phyloP scores from a whole-genome alignment of 2,113 vertebrate species.

The Cyprinus carpio region DNA sequence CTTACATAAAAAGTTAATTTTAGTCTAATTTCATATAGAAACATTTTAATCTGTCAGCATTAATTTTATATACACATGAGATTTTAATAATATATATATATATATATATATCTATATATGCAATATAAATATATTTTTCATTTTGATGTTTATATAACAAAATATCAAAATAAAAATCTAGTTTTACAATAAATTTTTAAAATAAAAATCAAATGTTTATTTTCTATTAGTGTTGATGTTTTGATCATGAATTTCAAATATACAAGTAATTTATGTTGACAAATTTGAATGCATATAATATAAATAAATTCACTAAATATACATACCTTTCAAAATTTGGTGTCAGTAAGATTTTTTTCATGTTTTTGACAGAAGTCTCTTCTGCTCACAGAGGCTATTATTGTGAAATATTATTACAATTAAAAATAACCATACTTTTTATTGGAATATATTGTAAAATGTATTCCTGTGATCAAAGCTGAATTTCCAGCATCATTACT shows the following conservation, averaged over 20 bases:
- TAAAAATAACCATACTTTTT: background rate
- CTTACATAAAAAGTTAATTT: background rate
- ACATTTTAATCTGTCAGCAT: background rate
- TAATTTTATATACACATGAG: background rate
- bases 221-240: background rate
- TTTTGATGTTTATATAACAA: background rate
- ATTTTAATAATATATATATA: background rate
- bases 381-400: background rate
- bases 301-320: too few relatives aligned
- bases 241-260: background rate
- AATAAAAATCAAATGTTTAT: background rate
- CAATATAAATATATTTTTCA: background rate
- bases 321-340: too few relatives aligned
- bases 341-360: too few relatives aligned
- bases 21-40: background rate
- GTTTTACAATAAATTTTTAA: too few relatives aligned
- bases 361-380: background rate
- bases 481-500: background rate
- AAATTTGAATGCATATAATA: too few relatives aligned
- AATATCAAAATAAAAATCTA: background rate
- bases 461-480: background rate
- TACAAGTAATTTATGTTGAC: too few relatives aligned
- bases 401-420: background rate
- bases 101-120: background rate
- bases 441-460: background rate